These are phyloP conservation scores for Sylvicola cinctus DNA, from an alignment of 2,888 invertebrate genomes.

Conservation along the genomic window DNA sequence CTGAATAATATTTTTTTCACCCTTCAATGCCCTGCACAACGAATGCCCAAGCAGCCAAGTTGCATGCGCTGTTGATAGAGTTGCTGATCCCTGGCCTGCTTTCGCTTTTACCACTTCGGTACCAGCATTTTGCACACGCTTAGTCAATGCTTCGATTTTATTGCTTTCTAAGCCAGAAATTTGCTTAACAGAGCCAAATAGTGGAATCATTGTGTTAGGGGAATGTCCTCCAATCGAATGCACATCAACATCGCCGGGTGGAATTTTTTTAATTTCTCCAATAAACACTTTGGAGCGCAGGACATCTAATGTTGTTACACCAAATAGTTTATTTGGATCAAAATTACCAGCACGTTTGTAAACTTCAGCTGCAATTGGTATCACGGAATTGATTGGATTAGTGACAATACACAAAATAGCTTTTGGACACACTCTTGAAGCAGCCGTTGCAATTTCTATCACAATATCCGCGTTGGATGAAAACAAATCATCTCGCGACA, in stretches of 20 bases:
- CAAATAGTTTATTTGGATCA: conserved; percentile 71
- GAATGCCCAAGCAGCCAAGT: conserved; percentile 35
- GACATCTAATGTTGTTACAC: conserved; percentile 81
- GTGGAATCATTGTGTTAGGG: conserved; percentile 87
- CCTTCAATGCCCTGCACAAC: conserved; percentile 32
- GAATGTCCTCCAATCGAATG: conserved; percentile 92
- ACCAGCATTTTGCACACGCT: conserved; percentile 87
- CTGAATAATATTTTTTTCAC: conserved; percentile 59
- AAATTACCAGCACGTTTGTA: conserved; percentile 63
- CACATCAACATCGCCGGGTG: conserved; percentile 54
- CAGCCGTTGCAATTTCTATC: conserved; percentile 51
- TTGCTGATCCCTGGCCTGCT: conserved; percentile 31
- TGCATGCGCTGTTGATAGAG: conserved; percentile 41
- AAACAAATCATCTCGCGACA: conserved; percentile 90
- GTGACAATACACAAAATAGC: conserved; percentile 83
- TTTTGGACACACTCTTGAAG: conserved; percentile 64
- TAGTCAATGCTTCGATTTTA: conserved; percentile 59
- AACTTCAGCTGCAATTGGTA: conserved; percentile 82
- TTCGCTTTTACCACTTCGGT: conserved; percentile 61
- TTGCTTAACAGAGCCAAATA: conserved; percentile 73
- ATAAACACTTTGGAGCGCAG: conserved; percentile 80
- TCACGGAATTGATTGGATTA: conserved; percentile 90
- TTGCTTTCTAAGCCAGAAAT: conserved; percentile 49
- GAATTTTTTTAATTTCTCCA: conserved; percentile 64
- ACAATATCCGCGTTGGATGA: conserved; percentile 89